Percentiles rank a stretch among this genome's conserved stretches.
These are phyloP conservation scores for Stegostoma tigrinum DNA, from an alignment of 2,113 vertebrate genomes.

Conservation along the genomic window DNA sequence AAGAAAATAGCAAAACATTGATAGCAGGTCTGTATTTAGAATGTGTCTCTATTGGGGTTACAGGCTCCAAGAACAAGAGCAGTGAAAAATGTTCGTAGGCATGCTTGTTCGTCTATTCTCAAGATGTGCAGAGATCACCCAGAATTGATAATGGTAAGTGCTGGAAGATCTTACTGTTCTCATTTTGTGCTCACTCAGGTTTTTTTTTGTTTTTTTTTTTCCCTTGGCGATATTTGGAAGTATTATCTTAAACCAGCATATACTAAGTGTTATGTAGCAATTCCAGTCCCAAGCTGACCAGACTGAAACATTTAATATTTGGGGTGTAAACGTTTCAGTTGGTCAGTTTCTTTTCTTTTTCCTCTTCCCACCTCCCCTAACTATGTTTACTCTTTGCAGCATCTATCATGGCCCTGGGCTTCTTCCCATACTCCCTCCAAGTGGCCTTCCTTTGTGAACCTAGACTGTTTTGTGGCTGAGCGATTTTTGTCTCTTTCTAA, in stretches of 20 bases:
- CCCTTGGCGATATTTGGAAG: not conserved
- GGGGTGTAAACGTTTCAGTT: not conserved
- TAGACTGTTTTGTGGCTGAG: not conserved
- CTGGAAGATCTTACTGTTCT: not conserved
- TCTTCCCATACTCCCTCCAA: not conserved
- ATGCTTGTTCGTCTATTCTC: slow-evolving; percentile 87
- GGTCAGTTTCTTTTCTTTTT: not conserved
- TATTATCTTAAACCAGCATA: not conserved
- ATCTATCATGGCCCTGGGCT: not conserved
- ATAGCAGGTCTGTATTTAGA: not conserved
- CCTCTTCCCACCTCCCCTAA: not conserved
- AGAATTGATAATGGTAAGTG: slow-evolving; percentile 75
- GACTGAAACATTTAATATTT: not conserved
- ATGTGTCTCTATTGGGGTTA: slow-evolving; percentile 18
- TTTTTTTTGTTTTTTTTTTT: not conserved
- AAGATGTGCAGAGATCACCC: slow-evolving; percentile 91
- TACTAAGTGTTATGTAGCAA: not conserved
- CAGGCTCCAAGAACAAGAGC: slow-evolving; percentile 80
- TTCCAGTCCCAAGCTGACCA: not conserved
- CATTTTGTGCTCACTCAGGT: not conserved
- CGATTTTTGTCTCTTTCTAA: not conserved
- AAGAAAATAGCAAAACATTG: not conserved
- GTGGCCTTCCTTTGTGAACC: not conserved
- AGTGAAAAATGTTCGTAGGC: slow-evolving; percentile 87
- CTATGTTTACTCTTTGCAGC: not conserved